Conservation (phyloP, 2,113 vertebrate species). For the Apteryx owenii region DNA sequence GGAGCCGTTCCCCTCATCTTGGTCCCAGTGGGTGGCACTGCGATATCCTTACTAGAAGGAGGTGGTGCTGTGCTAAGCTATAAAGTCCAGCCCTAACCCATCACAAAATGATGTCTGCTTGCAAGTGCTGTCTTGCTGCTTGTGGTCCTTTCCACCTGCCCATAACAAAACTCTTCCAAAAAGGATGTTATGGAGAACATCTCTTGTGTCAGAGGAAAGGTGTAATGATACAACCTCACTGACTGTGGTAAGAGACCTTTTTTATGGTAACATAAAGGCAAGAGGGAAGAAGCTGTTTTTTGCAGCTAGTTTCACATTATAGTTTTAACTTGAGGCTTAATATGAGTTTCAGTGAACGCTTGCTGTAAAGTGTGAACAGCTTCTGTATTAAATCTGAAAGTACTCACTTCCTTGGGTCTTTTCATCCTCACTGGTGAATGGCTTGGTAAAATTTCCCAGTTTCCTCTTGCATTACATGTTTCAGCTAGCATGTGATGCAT, state of each 20-base stretch:
- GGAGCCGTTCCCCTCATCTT: not conserved
- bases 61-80: not conserved
- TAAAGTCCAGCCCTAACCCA: not conserved
- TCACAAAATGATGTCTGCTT: not conserved
- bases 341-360: not conserved
- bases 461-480: constrained; percentile 22
- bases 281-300: not conserved
- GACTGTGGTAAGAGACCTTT: not conserved
- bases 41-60: not conserved
- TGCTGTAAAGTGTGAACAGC: not conserved
- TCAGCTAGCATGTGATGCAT: constrained; percentile 32
- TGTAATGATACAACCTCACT: not conserved
- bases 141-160: not conserved
- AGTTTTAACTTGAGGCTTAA: constrained; percentile 1
- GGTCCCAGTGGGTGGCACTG: not conserved
- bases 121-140: not conserved
- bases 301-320: not conserved
- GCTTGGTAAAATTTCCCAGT: constrained; percentile 10
- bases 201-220: not conserved
- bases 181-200: not conserved
- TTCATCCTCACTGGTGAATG: constrained; percentile 8
- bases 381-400: constrained; percentile 8
- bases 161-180: not conserved
- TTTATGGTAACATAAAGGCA: not conserved
- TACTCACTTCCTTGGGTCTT: not conserved